Evolutionary conservation across 1,140 invertebrate genomes (phyloP), one percentile per base, ranked within the genome.

Genomic region (Dreissena rostriformis): DNA sequence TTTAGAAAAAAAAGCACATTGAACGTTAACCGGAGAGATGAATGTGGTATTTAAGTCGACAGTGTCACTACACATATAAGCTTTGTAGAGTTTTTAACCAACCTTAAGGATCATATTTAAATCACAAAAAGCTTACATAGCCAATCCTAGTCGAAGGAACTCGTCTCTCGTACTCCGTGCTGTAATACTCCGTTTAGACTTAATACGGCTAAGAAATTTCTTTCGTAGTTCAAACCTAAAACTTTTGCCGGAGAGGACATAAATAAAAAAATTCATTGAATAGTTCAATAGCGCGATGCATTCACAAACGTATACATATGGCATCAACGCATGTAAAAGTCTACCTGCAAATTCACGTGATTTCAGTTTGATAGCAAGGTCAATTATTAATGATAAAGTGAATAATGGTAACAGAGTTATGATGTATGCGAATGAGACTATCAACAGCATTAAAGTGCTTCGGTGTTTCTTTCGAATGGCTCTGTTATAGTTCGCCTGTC

Each of bases 401-500:
- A 91, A 86, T 8, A 88, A 67, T 2, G 92, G 92, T 12, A 91
- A 71, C 26, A 92, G 86, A 15, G 91, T 90, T 2, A 89, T 26
- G 0, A 92, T 81, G 84, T 91, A 92, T 1, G 86, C 88, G 53
- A 92, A 90, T 66, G 89, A 89, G 14, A 93, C 90, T 12, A 87
- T 81, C 14, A 92, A 80, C 12, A 93, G 85, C 90, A 93, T 92
- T n/a, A 87, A 87, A 8, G 92, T 92, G 0, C 90, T 92, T 57
- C 90, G 91, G 71, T 90, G 87, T n/a, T 87, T 87, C 26, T 86
- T 82, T 6, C 73, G 65, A 5, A 77, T n/a, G 0, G 28, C 85
- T 73, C 82, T 57, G 51, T 39, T 12, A 53, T 71, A 52, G 15
- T 52, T 49, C 61, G 29, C 66, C 28, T 22, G 68, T 73, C 26